Evolutionary conservation across 1,140 invertebrate genomes (phyloP).

Genomic region (Seison nebaliae): DNA sequence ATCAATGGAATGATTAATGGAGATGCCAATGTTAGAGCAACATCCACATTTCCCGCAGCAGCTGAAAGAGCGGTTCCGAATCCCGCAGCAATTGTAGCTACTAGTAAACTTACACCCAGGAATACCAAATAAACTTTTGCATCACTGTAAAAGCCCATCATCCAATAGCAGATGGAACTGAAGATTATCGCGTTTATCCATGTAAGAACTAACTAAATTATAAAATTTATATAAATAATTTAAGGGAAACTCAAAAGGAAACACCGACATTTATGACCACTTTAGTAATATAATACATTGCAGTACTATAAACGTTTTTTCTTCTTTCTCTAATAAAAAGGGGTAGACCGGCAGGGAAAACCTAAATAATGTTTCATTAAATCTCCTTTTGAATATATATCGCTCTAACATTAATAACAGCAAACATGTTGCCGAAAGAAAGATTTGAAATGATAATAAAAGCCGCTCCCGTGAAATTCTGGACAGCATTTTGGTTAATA

Average conservation of each 20-base stretch:
- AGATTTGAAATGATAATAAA: constrained; percentile 7
- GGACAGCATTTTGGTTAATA: constrained; percentile 12
- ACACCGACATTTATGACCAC: constrained; percentile 3
- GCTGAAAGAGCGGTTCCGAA: constrained; percentile 5
- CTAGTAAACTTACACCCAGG: constrained; percentile 1
- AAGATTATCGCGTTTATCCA: constrained; percentile 1
- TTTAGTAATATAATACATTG: constrained; percentile 10
- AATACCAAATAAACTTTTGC: constrained; percentile 4
- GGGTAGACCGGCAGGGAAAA: constrained; percentile 9
- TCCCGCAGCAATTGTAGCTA: constrained; percentile 1
- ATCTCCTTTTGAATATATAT: too few relatives aligned
- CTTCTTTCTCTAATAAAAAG: constrained; percentile 2
- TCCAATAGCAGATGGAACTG: too few relatives aligned
- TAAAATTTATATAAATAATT: constrained; percentile 4
- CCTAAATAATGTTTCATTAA: too few relatives aligned
- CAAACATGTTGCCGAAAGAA: constrained; percentile 8
- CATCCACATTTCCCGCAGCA: not conserved
- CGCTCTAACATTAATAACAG: too few relatives aligned
- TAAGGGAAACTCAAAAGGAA: not conserved
- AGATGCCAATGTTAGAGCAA: not conserved
- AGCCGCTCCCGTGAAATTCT: constrained; percentile 8
- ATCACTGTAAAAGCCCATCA: constrained; percentile 9
- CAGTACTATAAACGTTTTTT: constrained; percentile 4
- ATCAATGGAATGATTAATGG: constrained; percentile 5
- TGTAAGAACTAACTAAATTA: constrained; percentile 3